A percentile compares a stretch with the other conserved stretches of the same genome.
Conservation (phyloP, 2,113 vertebrate genomes). For the Sminthopsis crassicaudata region DNA sequence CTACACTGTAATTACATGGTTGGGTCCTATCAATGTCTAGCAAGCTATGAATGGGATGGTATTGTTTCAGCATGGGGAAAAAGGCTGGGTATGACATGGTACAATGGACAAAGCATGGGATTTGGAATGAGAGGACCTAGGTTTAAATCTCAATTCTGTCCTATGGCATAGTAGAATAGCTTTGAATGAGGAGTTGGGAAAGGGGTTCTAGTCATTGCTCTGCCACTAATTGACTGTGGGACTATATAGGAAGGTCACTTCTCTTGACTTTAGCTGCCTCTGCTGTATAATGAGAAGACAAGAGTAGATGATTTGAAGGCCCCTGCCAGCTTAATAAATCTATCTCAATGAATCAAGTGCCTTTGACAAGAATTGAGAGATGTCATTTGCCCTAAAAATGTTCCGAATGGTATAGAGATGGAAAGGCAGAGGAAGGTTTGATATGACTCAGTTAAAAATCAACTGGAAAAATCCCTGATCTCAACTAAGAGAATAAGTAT, state of each 20-base stretch:
- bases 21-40: neutral
- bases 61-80: neutral
- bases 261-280: neutral
- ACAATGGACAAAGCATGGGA: neutral
- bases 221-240: neutral
- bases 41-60: neutral
- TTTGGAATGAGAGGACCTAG: neutral
- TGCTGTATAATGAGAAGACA: neutral
- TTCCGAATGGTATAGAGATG: neutral
- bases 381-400: neutral
- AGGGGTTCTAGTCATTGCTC: neutral
- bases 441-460: neutral
- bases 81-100: neutral
- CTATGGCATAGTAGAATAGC: neutral
- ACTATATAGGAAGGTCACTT: neutral
- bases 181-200: neutral
- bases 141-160: neutral
- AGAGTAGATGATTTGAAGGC: neutral
- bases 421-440: neutral
- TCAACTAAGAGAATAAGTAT: neutral
- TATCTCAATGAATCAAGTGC: neutral
- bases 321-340: neutral
- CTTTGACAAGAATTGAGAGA: neutral
- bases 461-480: neutral
- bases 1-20: neutral